phyloP scores from a whole-genome alignment of 2,888 invertebrate species.

The Entomobrya multifasciata region DNA sequence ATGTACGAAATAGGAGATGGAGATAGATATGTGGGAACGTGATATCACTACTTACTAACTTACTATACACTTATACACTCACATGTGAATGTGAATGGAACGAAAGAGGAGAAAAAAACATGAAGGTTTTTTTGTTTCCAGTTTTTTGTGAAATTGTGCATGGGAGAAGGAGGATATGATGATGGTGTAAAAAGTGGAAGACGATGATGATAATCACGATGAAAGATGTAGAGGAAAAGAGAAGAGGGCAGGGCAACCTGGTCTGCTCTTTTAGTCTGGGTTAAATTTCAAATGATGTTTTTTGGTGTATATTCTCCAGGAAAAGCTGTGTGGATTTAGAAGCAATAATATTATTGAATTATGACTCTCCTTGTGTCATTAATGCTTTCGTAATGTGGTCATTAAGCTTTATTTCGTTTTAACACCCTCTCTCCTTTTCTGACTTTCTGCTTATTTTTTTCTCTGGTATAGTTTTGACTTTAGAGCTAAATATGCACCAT shows the following conservation, averaged over 20 bases:
- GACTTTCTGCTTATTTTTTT: conserved; percentile 6
- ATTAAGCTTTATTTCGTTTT: conserved; percentile 62
- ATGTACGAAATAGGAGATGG: conserved; percentile 1
- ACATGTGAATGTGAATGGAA: conserved; percentile 41
- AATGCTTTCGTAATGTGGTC: conserved; percentile 59
- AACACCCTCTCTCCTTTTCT: conserved; percentile 50
- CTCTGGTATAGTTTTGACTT: too few species aligned
- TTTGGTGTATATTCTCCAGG: not conserved
- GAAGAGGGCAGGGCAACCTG: conserved; percentile 39
- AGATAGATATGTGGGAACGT: not conserved
- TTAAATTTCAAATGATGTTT: conserved; percentile 23
- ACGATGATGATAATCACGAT: conserved; percentile 11
- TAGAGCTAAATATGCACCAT: not conserved
- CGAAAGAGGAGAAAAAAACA: not conserved
- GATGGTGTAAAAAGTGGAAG: not conserved
- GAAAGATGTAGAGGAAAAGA: conserved; percentile 42
- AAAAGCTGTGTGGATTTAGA: conserved; percentile 44
- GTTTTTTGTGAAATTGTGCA: conserved; percentile 2
- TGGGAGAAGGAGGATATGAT: too few species aligned
- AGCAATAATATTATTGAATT: conserved; percentile 64
- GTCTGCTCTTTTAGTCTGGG: too few species aligned
- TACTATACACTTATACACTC: too few species aligned
- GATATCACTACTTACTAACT: too few species aligned
- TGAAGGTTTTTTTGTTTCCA: conserved; percentile 37
- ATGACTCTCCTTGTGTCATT: conserved; percentile 56